phyloP scores from a whole-genome alignment of 2,888 invertebrate species.

The Sialis fuliginosa region DNA sequence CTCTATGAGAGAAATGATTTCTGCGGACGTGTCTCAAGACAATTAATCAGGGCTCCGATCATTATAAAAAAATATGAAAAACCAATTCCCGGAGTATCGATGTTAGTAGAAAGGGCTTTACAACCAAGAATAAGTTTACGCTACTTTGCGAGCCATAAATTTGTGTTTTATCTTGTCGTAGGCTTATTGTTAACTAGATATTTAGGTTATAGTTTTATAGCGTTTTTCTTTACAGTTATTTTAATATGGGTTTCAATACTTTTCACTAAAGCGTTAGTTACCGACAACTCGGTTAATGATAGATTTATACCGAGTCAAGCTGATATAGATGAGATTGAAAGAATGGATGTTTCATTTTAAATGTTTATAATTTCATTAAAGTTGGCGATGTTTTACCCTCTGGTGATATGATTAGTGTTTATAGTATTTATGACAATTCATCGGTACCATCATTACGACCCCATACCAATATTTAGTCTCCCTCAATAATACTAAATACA shows the following conservation, averaged over 20 bases:
- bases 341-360: neutral
- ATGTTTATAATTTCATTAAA: neutral
- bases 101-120: constrained; percentile 33
- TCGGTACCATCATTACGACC: no score
- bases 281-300: constrained; percentile 1
- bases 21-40: constrained; percentile 40
- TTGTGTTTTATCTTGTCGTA: constrained; percentile 32
- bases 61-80: constrained; percentile 44
- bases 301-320: neutral
- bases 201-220: constrained; percentile 32
- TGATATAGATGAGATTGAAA: neutral
- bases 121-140: constrained; percentile 52
- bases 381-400: no score
- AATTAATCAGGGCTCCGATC: constrained; percentile 42
- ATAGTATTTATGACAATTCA: no score
- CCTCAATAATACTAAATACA: no score
- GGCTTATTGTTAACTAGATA: constrained; percentile 33
- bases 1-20: constrained; percentile 47
- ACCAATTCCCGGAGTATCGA: constrained; percentile 33
- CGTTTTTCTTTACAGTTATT: constrained; percentile 29
- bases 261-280: constrained; percentile 26
- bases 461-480: no score
- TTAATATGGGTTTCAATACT: constrained; percentile 30
- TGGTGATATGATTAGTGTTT: no score
- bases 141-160: constrained; percentile 42